Evolutionary conservation across 2,797 vertebrate species (phyloP), one percentile per base, ranked within the genome.

Genomic region (Hoplostethus mediterraneus): DNA sequence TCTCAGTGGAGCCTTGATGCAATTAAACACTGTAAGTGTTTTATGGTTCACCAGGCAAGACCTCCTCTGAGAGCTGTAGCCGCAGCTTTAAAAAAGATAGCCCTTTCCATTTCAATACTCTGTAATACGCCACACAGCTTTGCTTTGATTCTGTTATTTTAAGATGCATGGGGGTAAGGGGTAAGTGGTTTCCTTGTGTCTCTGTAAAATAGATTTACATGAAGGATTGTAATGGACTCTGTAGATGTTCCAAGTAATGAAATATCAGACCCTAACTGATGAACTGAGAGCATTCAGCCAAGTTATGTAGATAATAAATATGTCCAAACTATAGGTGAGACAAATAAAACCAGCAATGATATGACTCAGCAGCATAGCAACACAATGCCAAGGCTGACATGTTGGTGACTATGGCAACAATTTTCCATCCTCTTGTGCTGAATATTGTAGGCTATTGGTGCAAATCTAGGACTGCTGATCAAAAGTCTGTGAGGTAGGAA

Each of bases 1-100:
- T 74, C 67, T 75, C 73, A 63, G 62, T 75, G 59, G 67, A 79
- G 60, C 52, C 31, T 42, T 63, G 38, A 67, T 59, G 36, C 63
- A 63, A 84, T 89, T 83, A 79, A 82, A 85, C 59, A 60, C 53
- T 71, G 33, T 71, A 69, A 76, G 62, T 71, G 38, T 88, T 85
- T 85, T 72, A 74, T 48, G 71, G 68, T 77, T 83, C 49, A 62
- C 30, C 71, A 60, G 67, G 40, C 40, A 52, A 54, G 51, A 60
- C 28, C 58, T 76, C 75, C 45, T 61, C 44, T 58, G 70, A 84
- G 52, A 66, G 63, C 45, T 47, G 33, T 16, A 69, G 57, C 31
- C 51, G 47, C 40, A 17, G 31, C 55, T 75, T 69, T 75, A 55
- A 75, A 51, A 51, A 57, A 63, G 49, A 71, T 54, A 12, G 5